Conservation (phyloP, 2,888 invertebrate genomes). For the Nomada ferruginata region DNA sequence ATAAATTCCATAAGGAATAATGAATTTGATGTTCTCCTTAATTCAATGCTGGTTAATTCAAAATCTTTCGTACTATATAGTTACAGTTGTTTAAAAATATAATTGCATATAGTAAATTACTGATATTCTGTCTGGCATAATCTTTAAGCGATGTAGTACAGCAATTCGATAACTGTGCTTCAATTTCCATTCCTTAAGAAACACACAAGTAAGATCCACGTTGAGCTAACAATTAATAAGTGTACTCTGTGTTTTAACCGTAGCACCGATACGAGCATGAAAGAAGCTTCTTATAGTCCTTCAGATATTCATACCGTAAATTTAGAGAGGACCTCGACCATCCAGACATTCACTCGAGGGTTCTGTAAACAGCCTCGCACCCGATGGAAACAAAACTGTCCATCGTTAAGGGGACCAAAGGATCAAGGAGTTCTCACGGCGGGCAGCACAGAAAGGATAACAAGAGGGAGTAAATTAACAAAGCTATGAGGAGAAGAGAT, state of each 20-base stretch:
- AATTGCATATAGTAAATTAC: too few species aligned
- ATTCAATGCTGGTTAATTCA: too few species aligned
- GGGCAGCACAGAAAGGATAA: conserved; percentile 40
- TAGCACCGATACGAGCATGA: conserved; percentile 2
- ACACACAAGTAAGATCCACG: neutral
- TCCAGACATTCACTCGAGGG: conserved; percentile 65
- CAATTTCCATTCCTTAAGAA: too few species aligned
- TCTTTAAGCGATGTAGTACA: too few species aligned
- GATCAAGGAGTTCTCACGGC: conserved; percentile 57
- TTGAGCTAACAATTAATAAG: conserved; percentile 46
- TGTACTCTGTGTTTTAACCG: conserved; percentile 26
- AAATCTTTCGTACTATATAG: too few species aligned
- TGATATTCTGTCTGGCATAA: too few species aligned
- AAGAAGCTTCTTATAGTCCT: conserved; percentile 39
- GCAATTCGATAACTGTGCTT: too few species aligned
- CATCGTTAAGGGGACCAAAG: conserved; percentile 32
- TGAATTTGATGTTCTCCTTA: too few species aligned
- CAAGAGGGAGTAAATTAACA: conserved; percentile 37
- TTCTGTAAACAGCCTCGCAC: conserved; percentile 76
- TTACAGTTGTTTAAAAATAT: too few species aligned
- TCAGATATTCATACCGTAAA: conserved; percentile 71
- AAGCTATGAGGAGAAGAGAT: conserved; percentile 27
- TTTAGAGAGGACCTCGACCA: conserved; percentile 65
- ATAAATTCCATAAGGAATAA: too few species aligned
- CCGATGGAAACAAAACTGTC: conserved; percentile 73